Conservation (phyloP, 2,113 vertebrate species). For the Mus spicilegus region DNA sequence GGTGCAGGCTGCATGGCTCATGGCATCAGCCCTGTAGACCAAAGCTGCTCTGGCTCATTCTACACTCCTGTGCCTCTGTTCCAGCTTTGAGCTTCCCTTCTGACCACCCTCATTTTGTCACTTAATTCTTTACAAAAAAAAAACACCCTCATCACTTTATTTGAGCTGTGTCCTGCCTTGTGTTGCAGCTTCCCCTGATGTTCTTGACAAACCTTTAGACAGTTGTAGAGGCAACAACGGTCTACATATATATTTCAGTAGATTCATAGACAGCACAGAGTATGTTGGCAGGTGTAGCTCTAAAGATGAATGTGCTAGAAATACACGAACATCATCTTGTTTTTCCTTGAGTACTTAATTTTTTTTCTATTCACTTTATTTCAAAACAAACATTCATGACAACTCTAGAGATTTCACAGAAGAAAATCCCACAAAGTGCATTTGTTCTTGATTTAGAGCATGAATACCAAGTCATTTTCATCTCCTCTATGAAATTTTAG, state of each 20-base stretch:
- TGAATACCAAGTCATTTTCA: slow-evolving; percentile 35
- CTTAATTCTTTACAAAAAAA: neutral
- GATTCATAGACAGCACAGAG: neutral
- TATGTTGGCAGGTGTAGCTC: neutral
- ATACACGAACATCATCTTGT: neutral
- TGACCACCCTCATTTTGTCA: neutral
- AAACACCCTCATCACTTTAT: neutral
- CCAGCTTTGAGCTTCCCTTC: neutral
- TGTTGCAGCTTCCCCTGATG: neutral
- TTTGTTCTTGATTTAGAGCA: slow-evolving; percentile 23
- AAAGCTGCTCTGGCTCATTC: neutral
- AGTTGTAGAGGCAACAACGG: neutral
- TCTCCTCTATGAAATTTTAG: slow-evolving; percentile 17
- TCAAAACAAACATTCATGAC: slow-evolving; percentile 1
- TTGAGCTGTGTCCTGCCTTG: neutral
- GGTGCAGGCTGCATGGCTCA: too few relatives aligned
- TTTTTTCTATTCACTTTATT: slow-evolving; percentile 11
- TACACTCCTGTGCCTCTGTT: neutral
- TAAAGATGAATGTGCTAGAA: neutral
- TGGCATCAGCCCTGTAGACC: neutral
- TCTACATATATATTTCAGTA: neutral
- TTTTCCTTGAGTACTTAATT: neutral
- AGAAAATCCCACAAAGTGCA: neutral
- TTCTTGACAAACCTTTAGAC: neutral
- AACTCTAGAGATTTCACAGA: slow-evolving; percentile 28